Evolutionary conservation across 2,888 invertebrate species (phyloP).

Genomic region (Psococerastis gibbosa): DNA sequence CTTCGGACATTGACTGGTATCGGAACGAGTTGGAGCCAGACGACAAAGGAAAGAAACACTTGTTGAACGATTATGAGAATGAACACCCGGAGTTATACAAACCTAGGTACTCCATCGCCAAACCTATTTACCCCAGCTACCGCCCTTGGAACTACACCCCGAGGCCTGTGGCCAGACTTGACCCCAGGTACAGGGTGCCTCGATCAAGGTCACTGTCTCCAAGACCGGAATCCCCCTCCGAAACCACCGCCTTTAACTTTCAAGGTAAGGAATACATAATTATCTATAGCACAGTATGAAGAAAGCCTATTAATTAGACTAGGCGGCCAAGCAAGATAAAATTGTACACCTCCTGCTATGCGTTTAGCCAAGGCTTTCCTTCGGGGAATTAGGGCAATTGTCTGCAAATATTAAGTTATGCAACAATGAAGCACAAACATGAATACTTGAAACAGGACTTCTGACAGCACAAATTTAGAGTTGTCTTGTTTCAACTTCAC

Average conservation of each 20-base stretch:
- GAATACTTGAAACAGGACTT: no score
- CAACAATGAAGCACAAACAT: no score
- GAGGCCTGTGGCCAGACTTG: not conserved
- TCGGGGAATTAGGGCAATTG: no score
- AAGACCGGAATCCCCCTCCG: slow-evolving; percentile 1
- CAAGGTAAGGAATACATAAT: slow-evolving; percentile 38
- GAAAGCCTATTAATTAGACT: not conserved
- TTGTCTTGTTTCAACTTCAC: no score
- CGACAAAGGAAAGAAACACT: not conserved
- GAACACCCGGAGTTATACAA: slow-evolving; percentile 7
- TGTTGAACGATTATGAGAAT: not conserved
- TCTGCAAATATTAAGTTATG: no score
- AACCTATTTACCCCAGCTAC: slow-evolving; percentile 3
- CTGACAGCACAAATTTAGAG: no score
- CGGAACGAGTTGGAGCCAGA: slow-evolving; percentile 1
- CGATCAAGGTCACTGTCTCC: not conserved
- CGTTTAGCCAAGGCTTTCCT: no score
- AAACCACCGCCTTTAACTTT: slow-evolving; percentile 47
- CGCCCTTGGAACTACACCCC: slow-evolving; percentile 9
- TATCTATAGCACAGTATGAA: slow-evolving; percentile 1
- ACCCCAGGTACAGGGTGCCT: not conserved
- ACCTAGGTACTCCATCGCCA: slow-evolving; percentile 7
- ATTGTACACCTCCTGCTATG: no score
- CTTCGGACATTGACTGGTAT: no score
- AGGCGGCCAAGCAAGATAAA: no score